These are phyloP conservation scores for Tringa solitaria DNA, from an alignment of 2,113 vertebrate species.

Conservation along the genomic window DNA sequence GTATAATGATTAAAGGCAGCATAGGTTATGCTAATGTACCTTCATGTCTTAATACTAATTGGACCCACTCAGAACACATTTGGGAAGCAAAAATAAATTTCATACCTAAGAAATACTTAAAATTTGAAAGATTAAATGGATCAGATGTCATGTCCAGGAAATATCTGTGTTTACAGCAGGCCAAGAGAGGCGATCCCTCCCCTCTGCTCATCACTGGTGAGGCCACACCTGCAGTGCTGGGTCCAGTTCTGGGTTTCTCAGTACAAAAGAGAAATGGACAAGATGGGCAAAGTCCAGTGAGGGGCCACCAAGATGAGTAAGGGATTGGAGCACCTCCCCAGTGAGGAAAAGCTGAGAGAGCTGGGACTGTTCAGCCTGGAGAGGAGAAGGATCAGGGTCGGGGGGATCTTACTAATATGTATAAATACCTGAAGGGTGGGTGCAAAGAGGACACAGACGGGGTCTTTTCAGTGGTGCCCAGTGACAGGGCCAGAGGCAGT, in stretches of 20 bases:
- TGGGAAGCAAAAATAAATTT: neutral
- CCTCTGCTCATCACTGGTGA: neutral
- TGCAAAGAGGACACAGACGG: neutral
- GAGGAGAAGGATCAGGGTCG: neutral
- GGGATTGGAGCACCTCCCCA: neutral
- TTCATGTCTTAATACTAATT: neutral
- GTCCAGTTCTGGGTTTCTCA: neutral
- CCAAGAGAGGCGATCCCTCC: neutral
- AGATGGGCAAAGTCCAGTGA: neutral
- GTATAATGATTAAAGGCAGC: neutral
- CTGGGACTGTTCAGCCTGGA: neutral
- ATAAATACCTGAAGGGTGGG: neutral
- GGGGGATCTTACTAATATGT: neutral
- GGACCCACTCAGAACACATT: neutral
- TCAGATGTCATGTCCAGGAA: neutral
- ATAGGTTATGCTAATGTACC: neutral
- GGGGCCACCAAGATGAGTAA: neutral
- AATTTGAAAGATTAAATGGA: neutral
- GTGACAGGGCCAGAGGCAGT: neutral
- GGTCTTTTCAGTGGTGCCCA: neutral
- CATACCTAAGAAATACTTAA: neutral
- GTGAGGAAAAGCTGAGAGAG: neutral
- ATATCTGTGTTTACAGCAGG: accelerated
- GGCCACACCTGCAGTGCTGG: neutral
- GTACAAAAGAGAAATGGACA: neutral